phyloP scores from a whole-genome alignment of 35 echinoderm and acorn worm species.

The Heliocidaris tuberculata region DNA sequence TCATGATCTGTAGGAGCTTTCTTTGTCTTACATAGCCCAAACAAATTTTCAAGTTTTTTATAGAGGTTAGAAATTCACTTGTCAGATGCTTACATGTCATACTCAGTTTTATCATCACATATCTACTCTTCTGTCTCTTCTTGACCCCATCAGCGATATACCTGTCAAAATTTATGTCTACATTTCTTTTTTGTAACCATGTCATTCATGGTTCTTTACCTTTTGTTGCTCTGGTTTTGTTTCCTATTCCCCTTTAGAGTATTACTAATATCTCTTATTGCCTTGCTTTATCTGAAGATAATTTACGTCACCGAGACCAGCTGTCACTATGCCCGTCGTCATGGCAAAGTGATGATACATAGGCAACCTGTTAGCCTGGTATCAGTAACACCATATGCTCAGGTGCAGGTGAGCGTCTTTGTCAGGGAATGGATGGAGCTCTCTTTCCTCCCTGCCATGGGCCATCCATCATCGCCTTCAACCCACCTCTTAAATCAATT shows the following conservation, averaged over 20 bases:
- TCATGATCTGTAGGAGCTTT: not conserved
- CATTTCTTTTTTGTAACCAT: not conserved
- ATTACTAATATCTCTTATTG: not conserved
- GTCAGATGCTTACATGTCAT: not conserved
- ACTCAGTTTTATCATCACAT: not conserved
- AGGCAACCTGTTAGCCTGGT: not conserved
- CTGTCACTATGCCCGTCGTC: not conserved
- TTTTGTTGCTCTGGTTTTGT: not conserved
- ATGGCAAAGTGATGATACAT: not conserved
- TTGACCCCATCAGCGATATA: not conserved
- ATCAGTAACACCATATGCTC: not conserved
- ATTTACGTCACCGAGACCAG: conserved; percentile 9
- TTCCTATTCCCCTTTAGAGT: not conserved
- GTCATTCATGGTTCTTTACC: not conserved
- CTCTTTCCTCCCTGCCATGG: not conserved
- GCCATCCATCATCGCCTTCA: not conserved
- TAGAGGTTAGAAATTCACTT: not conserved
- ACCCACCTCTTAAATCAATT: not conserved
- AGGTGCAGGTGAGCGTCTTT: conserved; percentile 14
- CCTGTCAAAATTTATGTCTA: not conserved
- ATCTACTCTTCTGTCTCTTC: not conserved
- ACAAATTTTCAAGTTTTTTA: not conserved
- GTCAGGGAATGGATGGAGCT: not conserved
- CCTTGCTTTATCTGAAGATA: not conserved
- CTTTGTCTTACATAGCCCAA: not conserved